Base-by-base conservation (phyloP, 1,140 invertebrate species). In the Drosophila carrolli region DNA sequence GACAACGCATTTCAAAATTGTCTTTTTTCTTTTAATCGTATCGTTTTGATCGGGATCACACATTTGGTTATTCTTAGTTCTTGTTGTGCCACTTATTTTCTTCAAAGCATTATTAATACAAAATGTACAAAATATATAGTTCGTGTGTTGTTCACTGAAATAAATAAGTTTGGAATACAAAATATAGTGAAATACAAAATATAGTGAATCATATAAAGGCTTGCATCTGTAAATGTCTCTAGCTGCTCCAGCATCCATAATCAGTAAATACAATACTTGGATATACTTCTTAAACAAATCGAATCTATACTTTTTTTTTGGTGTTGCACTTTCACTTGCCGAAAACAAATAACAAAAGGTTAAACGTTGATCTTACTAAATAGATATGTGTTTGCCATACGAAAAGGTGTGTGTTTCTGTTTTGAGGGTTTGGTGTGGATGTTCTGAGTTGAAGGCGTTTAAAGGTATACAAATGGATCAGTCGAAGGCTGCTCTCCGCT, bases 151-250 rank as follows among this genome's bases (percentile, higher is more conserved):
- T 66, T 46, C 41, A 41, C n/a, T 35, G 16, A 71, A 71, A 71
- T 71, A 71, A 71, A 70, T 70, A 50, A 5, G 14, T 27, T 68
- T 68, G 63, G 63, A 71, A 71, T 71, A 68, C 51, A 70, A 68
- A 68, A 67, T 40, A 47, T 19, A 47, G 9, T 68, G 63, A 51
- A 71, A 71, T 71, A 68, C 51, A 70, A 68, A 68, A 67, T 40
- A 47, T 19, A 47, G 9, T 35, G 29, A 32, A 35, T 35, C 32
- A 55, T 40, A 19, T 35, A 46, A 14, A 40, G 37, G 37, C 46
- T 23, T 66, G n/a, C 11, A 29, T 60, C 32, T 19, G 29, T 51
- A 59, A 16, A 48, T 48, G 11, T 37, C 16, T 50, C 10, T 44
- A 13, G n/a, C 63, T 70, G 56, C 46, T 51, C 16, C 27, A 19